These are phyloP conservation scores for Antigone vipio DNA, from an alignment of 2,113 vertebrate genomes.

Conservation along the genomic window DNA sequence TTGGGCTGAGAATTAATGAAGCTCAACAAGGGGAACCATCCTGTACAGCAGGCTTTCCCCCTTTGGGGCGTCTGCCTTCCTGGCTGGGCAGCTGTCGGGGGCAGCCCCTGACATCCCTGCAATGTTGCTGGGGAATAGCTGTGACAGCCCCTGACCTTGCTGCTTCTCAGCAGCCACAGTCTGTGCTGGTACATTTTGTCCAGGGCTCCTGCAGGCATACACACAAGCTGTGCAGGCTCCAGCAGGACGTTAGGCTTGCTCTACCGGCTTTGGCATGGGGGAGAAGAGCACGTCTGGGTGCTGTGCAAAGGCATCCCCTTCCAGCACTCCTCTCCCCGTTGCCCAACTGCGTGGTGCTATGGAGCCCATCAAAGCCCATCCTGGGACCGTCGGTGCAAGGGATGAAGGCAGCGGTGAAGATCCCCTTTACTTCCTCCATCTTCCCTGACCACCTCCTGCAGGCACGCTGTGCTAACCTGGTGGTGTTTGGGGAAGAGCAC, in stretches of 20 bases:
- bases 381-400: accelerated
- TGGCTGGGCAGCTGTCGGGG: accelerated
- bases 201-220: accelerated
- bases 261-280: accelerated
- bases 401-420: neutral
- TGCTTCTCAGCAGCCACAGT: neutral
- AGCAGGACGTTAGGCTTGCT: neutral
- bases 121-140: accelerated
- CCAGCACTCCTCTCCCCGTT: accelerated
- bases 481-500: accelerated
- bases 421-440: neutral
- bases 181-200: accelerated
- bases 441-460: neutral
- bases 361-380: accelerated
- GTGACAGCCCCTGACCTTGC: too few species aligned
- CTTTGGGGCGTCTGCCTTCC: neutral
- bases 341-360: accelerated
- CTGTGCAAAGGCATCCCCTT: neutral
- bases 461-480: neutral
- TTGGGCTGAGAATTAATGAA: neutral
- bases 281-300: neutral
- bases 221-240: neutral
- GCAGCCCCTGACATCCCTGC: accelerated
- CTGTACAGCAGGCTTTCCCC: neutral
- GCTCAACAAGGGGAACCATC: neutral